Conservation (phyloP, 2,888 invertebrate species). For the Zele albiditarsus region DNA sequence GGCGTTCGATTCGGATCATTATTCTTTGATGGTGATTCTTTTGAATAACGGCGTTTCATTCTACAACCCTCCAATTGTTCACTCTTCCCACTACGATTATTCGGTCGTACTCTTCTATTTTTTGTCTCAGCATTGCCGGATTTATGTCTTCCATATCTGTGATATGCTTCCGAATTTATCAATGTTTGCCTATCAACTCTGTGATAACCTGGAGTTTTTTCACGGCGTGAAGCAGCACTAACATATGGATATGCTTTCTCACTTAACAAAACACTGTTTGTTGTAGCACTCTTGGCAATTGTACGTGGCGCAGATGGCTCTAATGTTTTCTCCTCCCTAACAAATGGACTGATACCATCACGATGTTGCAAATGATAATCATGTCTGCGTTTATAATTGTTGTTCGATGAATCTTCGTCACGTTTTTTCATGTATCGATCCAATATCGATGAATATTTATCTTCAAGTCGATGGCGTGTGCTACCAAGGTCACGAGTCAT, state of each 20-base stretch:
- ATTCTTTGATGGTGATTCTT: constrained; percentile 2
- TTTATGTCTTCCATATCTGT: constrained; percentile 73
- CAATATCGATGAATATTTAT: constrained; percentile 85
- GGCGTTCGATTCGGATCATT: constrained; percentile 72
- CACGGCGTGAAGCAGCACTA: constrained; percentile 71
- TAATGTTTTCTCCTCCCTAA: constrained; percentile 78
- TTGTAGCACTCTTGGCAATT: constrained; percentile 82
- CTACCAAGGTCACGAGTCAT: constrained; percentile 72
- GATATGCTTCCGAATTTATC: constrained; percentile 69
- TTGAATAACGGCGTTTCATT: constrained; percentile 54
- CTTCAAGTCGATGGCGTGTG: constrained; percentile 82
- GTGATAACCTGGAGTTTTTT: constrained; percentile 78
- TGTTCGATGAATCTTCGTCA: constrained; percentile 60
- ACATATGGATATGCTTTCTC: constrained; percentile 81
- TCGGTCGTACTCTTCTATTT: constrained; percentile 70
- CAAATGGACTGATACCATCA: constrained; percentile 63
- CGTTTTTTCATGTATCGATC: constrained; percentile 78
- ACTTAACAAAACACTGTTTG: constrained; percentile 78
- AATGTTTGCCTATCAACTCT: constrained; percentile 77
- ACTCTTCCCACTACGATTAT: constrained; percentile 79
- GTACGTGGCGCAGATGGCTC: constrained; percentile 76
- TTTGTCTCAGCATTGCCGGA: constrained; percentile 65
- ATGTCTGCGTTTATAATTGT: constrained; percentile 47
- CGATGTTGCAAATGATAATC: constrained; percentile 54
- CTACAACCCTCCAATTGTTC: constrained; percentile 75